These are phyloP conservation scores for Nannobrachium achirus DNA, from an alignment of 2,113 vertebrate genomes.

Conservation along the genomic window DNA sequence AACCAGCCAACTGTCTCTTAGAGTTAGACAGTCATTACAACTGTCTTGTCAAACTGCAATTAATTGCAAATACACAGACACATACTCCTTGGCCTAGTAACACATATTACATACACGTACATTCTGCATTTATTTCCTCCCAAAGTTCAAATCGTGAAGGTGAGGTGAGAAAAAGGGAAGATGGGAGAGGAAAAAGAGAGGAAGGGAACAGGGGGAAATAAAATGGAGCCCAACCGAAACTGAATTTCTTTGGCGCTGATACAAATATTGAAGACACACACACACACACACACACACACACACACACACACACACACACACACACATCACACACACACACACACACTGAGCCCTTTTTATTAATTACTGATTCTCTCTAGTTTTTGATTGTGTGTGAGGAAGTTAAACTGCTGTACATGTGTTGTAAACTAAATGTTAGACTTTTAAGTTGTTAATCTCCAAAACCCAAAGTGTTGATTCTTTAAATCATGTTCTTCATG, in stretches of 20 bases:
- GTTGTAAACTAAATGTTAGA: constrained; percentile 54
- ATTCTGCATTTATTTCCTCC: not conserved
- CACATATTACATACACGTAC: constrained; percentile 27
- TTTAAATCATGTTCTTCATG: not conserved
- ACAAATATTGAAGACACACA: not conserved
- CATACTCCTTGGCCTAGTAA: not conserved
- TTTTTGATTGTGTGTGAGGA: not conserved
- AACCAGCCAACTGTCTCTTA: too few relatives aligned
- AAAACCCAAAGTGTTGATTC: constrained; percentile 2
- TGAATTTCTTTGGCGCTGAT: too few relatives aligned
- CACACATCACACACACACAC: not conserved
- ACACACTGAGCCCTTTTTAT: not conserved
- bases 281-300: not conserved
- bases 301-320: not conserved
- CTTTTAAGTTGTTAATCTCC: constrained; percentile 29
- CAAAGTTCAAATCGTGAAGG: too few relatives aligned
- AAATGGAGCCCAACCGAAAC: too few relatives aligned
- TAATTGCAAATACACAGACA: not conserved
- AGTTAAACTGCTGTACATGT: constrained; percentile 50
- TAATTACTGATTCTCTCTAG: not conserved
- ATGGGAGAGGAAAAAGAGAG: not conserved
- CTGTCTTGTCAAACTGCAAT: too few relatives aligned
- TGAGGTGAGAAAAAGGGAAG: not conserved
- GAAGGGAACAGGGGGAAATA: not conserved
- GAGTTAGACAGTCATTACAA: too few relatives aligned